Evolutionary conservation across 2,797 vertebrate species (phyloP).

Genomic region (Pseudochromis fuscus): DNA sequence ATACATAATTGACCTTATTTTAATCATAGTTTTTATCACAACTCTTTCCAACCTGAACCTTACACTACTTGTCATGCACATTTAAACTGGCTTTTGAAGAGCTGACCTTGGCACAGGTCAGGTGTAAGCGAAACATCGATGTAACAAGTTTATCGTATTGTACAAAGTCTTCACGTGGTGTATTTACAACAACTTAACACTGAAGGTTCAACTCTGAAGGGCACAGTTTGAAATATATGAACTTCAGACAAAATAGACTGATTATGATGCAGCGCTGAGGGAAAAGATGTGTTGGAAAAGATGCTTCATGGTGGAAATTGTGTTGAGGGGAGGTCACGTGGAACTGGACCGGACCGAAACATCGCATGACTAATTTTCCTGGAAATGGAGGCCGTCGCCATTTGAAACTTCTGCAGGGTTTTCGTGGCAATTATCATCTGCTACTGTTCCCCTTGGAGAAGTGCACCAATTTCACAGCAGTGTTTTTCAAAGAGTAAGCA

Average conservation of each 20-base stretch:
- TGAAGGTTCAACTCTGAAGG: too few relatives aligned
- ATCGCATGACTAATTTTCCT: constrained; percentile 13
- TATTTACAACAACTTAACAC: too few relatives aligned
- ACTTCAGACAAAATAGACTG: background rate
- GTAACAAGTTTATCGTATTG: too few relatives aligned
- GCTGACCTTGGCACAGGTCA: too few relatives aligned
- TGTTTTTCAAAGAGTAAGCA: constrained; percentile 46
- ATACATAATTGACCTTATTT: too few relatives aligned
- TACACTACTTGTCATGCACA: too few relatives aligned
- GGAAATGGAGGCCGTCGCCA: constrained; percentile 9
- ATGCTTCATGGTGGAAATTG: background rate
- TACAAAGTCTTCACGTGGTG: too few relatives aligned
- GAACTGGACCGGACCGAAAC: constrained; percentile 12
- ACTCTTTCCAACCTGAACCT: too few relatives aligned
- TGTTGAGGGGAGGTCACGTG: background rate
- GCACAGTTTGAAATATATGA: too few relatives aligned
- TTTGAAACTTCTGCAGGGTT: constrained; percentile 24
- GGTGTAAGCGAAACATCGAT: too few relatives aligned
- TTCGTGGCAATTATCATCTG: constrained; percentile 48
- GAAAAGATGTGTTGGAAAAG: background rate
- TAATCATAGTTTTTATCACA: too few relatives aligned
- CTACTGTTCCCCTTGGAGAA: constrained; percentile 40
- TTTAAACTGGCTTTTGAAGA: too few relatives aligned
- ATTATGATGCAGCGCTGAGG: background rate
- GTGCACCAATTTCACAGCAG: constrained; percentile 45